Evolutionary conservation across 2,797 vertebrate genomes (phyloP).

Genomic region (Todus mexicanus): DNA sequence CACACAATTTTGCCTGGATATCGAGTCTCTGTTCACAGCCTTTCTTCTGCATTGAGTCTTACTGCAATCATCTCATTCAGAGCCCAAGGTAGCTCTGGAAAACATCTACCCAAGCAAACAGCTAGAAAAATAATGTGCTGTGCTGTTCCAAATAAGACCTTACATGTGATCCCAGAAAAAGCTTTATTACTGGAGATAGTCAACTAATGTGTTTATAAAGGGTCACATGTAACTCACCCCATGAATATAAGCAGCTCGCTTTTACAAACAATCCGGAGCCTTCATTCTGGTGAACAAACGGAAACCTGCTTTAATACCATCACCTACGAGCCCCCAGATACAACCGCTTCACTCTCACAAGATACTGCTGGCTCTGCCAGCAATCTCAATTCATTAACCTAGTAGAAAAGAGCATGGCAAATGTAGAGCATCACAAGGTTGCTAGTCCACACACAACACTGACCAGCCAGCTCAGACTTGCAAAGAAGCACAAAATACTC

Average conservation of each 20-base stretch:
- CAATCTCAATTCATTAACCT: background rate
- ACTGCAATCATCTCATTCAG: background rate
- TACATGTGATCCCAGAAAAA: background rate
- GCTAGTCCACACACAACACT: background rate
- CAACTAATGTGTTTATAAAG: background rate
- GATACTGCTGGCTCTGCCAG: background rate
- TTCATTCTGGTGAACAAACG: background rate
- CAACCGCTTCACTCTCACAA: background rate
- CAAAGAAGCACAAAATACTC: background rate
- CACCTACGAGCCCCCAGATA: background rate
- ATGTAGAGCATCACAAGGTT: background rate
- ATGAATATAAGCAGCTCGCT: background rate
- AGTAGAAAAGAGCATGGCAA: background rate
- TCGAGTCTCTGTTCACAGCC: background rate
- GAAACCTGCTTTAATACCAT: background rate
- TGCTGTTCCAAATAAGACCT: background rate
- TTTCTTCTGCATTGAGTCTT: background rate
- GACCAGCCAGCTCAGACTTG: background rate
- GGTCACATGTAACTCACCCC: background rate
- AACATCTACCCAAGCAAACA: background rate
- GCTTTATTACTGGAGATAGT: background rate
- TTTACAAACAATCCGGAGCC: background rate
- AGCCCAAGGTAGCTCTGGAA: background rate
- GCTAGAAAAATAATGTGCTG: background rate
- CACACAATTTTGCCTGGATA: background rate